Evolutionary conservation across 64 coral and sea anemone species (phyloP).

Genomic region (Montipora capricornis): DNA sequence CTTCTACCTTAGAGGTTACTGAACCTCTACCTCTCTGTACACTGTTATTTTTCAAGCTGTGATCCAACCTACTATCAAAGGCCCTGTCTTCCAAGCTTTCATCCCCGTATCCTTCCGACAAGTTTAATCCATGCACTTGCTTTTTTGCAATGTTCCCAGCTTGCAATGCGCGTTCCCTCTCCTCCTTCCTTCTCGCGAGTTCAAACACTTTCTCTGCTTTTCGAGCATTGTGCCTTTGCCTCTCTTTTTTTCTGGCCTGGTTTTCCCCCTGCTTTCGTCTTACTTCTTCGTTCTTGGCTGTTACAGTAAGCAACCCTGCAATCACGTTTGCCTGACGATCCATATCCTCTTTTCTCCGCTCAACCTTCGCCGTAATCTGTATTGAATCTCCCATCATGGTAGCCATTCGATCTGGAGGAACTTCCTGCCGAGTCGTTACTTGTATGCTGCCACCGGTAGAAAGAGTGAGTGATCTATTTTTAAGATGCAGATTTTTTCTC

Average conservation of each 20-base stretch:
- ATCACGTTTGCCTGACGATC: slow-evolving; percentile 31
- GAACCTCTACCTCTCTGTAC: neutral
- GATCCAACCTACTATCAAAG: neutral
- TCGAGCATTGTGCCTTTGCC: slow-evolving; percentile 3
- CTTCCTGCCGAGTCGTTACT: slow-evolving; percentile 57
- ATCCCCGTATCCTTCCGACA: neutral
- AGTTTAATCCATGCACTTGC: neutral
- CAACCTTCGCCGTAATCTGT: slow-evolving; percentile 51
- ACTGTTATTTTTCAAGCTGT: neutral
- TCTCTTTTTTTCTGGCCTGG: neutral
- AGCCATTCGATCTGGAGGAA: slow-evolving; percentile 63
- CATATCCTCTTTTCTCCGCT: slow-evolving; percentile 27
- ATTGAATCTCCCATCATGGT: slow-evolving; percentile 59
- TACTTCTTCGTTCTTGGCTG: slow-evolving; percentile 22
- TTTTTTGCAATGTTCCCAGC: neutral
- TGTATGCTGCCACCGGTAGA: slow-evolving; percentile 42
- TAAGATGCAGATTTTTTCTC: slow-evolving; percentile 6
- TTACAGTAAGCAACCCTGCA: slow-evolving; percentile 37
- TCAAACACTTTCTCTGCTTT: neutral
- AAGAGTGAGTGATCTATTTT: slow-evolving; percentile 61
- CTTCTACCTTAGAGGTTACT: neutral
- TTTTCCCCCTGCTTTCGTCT: slow-evolving; percentile 29
- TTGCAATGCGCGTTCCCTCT: neutral
- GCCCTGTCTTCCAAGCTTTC: neutral
- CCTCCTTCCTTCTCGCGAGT: neutral